phyloP scores from a whole-genome alignment of 2,888 invertebrate genomes.

The Andricus curvator region DNA sequence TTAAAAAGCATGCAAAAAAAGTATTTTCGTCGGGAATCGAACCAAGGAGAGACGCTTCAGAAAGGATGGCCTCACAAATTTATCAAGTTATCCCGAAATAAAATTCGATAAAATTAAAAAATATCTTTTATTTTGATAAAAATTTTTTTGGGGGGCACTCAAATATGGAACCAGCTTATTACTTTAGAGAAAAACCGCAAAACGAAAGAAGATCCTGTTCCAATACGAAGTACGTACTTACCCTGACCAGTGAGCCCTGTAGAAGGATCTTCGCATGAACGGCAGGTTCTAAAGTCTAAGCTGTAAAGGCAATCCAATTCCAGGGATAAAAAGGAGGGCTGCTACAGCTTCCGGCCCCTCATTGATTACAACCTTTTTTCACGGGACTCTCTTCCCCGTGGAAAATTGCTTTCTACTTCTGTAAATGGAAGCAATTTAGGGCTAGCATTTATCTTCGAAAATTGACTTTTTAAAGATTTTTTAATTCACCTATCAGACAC shows the following conservation, averaged over 20 bases:
- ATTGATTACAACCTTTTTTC: slow-evolving; percentile 42
- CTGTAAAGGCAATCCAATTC: slow-evolving; percentile 36
- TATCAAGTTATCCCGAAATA: too few species aligned
- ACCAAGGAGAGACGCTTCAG: not conserved
- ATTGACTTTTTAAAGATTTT: slow-evolving; percentile 7
- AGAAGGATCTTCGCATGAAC: slow-evolving; percentile 35
- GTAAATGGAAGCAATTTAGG: slow-evolving; percentile 31
- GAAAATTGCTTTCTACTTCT: slow-evolving; percentile 40
- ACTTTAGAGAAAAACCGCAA: not conserved
- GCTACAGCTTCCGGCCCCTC: slow-evolving; percentile 34
- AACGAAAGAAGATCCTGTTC: not conserved
- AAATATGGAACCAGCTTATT: not conserved
- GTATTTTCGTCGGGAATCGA: not conserved
- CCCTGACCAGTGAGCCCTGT: slow-evolving; percentile 25
- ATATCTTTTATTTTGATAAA: not conserved
- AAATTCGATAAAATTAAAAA: not conserved
- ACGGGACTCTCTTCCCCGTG: slow-evolving; percentile 20
- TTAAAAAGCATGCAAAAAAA: not conserved
- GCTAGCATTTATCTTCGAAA: slow-evolving; percentile 8
- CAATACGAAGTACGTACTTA: slow-evolving; percentile 11
- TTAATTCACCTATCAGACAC: too few species aligned
- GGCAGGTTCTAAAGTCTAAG: slow-evolving; percentile 16
- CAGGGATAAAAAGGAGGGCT: slow-evolving; percentile 39
- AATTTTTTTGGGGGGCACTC: not conserved
- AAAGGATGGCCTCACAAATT: not conserved